Base-by-base conservation (phyloP, 2,797 vertebrate species). In the Sebastes steindachneri region DNA sequence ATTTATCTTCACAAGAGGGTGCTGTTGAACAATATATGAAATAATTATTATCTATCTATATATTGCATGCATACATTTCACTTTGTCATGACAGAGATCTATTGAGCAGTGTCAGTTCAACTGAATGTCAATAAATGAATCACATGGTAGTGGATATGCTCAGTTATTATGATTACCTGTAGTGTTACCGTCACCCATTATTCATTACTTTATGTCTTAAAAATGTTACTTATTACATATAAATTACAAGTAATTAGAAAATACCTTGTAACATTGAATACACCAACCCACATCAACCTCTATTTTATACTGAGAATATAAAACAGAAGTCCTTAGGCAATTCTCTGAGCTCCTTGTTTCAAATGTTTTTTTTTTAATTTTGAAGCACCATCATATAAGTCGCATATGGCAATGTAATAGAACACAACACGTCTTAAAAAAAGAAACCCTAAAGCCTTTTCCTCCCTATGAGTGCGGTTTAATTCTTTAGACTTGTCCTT, bases 1-100 rank as follows among this genome's bases (percentile, higher is more conserved):
- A 10, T 51, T 19, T 12, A 45, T 80, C 5, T 63, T 72, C 89
- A 90, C 85, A 80, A 90, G 92, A 85, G 73, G 89, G 86, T 71
- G 85, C 85, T 91, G 12, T 93, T 80, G 57, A 59, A 17, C 60
- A 79, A 45, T 72, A 4, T 65, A 45, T 45, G 2, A 57, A 55
- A 48, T 69, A 73, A 10, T 5, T 19, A 75, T 72, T 48, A 37
- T 25, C 19, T 65, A 37, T 64, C 55, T 67, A 6, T 68, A 58
- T 25, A 4, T 59, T 6, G 7, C 33, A 58, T 9, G 17, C 9
- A 33, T 53, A n/a, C 21, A 21, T 29, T 33, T 28, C 7, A 63
- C 45, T 15, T 51, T 53, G 10, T 37, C 29, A 54, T 74, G 9
- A 67, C 35, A 75, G 14, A 8, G 8, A 29, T 58, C 33, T 48